Evolutionary conservation across 2,888 invertebrate species (phyloP).

Genomic region (Eutolmus rufibarbis): DNA sequence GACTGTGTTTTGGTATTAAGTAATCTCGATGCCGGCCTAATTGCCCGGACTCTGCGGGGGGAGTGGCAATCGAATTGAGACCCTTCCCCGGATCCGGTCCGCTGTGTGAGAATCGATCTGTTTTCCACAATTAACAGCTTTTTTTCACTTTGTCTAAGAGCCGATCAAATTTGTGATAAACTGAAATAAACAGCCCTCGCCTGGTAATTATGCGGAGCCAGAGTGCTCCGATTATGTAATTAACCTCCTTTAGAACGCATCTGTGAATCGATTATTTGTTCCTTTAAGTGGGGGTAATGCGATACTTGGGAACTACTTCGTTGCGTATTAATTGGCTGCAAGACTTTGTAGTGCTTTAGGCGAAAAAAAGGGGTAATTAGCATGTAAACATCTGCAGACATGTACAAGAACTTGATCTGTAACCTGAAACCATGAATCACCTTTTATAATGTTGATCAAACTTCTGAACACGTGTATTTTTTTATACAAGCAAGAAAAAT

Average conservation of each 20-base stretch:
- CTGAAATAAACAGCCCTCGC: neutral
- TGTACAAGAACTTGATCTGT: neutral
- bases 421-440: neutral
- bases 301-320: neutral
- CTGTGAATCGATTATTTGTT: neutral
- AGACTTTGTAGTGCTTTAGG: neutral
- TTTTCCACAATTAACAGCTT: conserved; percentile 7
- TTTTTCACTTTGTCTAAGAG: neutral
- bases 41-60: neutral
- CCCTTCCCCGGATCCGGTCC: neutral
- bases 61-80: neutral
- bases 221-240: neutral
- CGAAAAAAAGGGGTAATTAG: neutral
- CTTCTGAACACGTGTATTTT: neutral
- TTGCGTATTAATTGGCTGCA: neutral
- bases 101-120: neutral
- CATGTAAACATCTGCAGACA: neutral
- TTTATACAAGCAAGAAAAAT: neutral
- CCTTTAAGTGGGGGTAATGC: neutral
- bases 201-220: neutral
- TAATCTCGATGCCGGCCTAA: neutral
- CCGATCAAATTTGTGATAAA: neutral
- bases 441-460: neutral
- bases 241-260: neutral
- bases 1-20: neutral